A percentile compares a stretch with the other conserved stretches of the same genome.
These are phyloP conservation scores for Diplosoma virens DNA, from an alignment of 23 tunicate genomes.

Conservation along the genomic window DNA sequence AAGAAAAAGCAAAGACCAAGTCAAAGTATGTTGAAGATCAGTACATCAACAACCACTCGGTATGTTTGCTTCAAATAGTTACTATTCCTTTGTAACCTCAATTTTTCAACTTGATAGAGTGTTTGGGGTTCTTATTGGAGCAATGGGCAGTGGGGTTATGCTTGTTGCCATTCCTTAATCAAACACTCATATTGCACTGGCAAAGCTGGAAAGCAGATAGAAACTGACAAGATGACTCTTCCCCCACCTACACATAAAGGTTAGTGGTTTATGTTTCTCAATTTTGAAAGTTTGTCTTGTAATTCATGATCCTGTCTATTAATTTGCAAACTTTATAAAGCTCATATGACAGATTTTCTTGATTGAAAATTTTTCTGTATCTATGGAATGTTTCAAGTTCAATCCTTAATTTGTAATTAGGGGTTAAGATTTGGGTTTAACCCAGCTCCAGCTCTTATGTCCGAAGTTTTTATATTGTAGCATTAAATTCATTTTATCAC, in stretches of 20 bases:
- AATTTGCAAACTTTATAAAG: too few species aligned
- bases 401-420: too few species aligned
- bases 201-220: constrained; percentile 32
- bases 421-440: too few species aligned
- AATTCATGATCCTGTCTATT: too few species aligned
- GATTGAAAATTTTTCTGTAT: too few species aligned
- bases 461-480: too few species aligned
- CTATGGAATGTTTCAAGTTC: too few species aligned
- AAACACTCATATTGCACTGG: constrained; percentile 90
- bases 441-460: too few species aligned
- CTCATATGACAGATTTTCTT: too few species aligned
- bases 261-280: neutral
- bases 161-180: constrained; percentile 81
- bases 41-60: constrained; percentile 81
- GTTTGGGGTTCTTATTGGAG: constrained; percentile 94
- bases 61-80: neutral
- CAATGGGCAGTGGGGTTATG: constrained; percentile 75
- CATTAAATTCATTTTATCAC: too few species aligned
- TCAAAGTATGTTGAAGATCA: constrained; percentile 80
- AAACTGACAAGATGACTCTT: constrained; percentile 28
- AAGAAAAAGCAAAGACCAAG: constrained; percentile 82
- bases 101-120: constrained; percentile 31
- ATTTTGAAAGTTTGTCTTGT: neutral
- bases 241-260: constrained; percentile 13
- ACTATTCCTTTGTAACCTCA: neutral